Percentiles rank a stretch among this genome's conserved stretches.
phyloP scores from a whole-genome alignment of 2,797 vertebrate species.

The Fundulus diaphanus region DNA sequence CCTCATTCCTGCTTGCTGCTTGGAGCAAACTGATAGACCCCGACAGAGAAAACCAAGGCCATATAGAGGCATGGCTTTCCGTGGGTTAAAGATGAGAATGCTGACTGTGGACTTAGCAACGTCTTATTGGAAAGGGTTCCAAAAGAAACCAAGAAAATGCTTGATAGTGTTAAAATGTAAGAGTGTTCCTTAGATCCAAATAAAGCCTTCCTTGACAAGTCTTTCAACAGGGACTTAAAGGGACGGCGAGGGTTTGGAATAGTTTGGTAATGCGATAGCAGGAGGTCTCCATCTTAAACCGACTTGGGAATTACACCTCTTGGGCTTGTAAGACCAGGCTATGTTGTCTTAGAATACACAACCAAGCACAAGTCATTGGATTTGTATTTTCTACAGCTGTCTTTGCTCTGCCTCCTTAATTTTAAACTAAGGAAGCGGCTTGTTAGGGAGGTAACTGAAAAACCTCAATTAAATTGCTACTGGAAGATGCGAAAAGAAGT shows the following conservation, averaged over 20 bases:
- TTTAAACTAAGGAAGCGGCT: neutral
- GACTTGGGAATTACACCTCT: constrained; percentile 43
- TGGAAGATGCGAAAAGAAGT: neutral
- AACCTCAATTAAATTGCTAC: neutral
- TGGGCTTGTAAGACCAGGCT: constrained; percentile 39
- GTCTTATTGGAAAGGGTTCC: constrained; percentile 28
- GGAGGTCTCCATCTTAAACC: constrained; percentile 38
- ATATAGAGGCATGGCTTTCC: constrained; percentile 67
- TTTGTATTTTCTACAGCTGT: neutral
- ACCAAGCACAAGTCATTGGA: constrained; percentile 50
- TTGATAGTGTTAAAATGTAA: too few relatives aligned
- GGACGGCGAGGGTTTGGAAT: constrained; percentile 22
- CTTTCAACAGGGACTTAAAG: constrained; percentile 23
- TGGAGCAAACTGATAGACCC: constrained; percentile 71
- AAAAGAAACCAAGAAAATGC: neutral
- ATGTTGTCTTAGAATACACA: constrained; percentile 73
- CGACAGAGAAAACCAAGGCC: constrained; percentile 48
- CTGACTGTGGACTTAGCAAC: constrained; percentile 73
- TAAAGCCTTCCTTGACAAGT: neutral
- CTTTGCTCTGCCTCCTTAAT: constrained; percentile 7
- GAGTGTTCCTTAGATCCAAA: neutral
- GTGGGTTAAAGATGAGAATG: constrained; percentile 63
- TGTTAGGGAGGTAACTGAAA: neutral
- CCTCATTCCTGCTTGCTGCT: constrained; percentile 36
- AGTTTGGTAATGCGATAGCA: constrained; percentile 35